Base-by-base conservation (phyloP, 2,888 invertebrate genomes). In the Thera obeliscata region DNA sequence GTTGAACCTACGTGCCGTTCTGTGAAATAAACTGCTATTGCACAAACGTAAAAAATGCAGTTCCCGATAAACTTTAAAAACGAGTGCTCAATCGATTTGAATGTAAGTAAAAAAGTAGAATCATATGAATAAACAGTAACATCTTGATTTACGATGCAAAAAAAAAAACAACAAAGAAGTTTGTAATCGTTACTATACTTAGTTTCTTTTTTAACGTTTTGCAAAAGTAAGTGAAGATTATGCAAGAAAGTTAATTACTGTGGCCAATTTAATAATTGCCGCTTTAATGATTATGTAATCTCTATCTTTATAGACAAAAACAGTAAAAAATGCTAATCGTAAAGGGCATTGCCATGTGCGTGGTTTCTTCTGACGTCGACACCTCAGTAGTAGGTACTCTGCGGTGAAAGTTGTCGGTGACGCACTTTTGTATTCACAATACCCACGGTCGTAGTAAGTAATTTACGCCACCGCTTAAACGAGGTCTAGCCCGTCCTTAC, bases 321-420 rank as follows among this genome's bases (percentile, higher is more conserved):
- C 43, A 7, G 43, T 46, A 9, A 46, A 7, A 46, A 2, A 67
- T 63, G 64, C 43, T 70, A 66, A 74, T 69, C 38, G 66, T 52
- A 55, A 70, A 66, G 66, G 70, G 64, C 67, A 71, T 61, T 71
- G 66, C 61, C 64, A 61, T 71, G 69, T 66, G 67, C 72, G 38
- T 56, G 43, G 63, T 64, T 65, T 64, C 66, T 60, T 64, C 61
- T 69, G 71, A 70, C 74, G 72, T 64, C 50, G 63, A 60, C 58
- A 56, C 63, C 54, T 52, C 59, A 35, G 41, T 56, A 35, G 50
- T 78, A 73, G 75, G 78, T 79, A 76, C 76, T 66, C 76, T 3
- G 79, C 75, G 91, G 93, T 89, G 93, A 93, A 93, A 93, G 93
- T 92, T 91, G 87, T 80, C 81, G 77, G 86, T 90, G 91, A 92